Evolutionary conservation across 2,888 invertebrate species (phyloP).

Genomic region (Epirrita christyi): DNA sequence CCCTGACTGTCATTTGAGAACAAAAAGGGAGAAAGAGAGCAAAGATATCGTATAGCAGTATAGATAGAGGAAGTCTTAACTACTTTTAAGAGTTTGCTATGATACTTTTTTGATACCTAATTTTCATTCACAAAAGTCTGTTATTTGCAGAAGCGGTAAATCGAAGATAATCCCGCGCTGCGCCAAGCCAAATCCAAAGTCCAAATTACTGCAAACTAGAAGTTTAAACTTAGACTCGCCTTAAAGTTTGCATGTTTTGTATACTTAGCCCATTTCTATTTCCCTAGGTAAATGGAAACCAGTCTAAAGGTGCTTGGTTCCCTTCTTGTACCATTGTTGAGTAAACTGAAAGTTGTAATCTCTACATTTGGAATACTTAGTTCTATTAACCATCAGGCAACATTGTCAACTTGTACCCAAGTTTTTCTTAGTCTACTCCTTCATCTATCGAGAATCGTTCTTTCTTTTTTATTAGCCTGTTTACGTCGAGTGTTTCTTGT

Average conservation of each 20-base stretch:
- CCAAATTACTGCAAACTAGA: constrained; percentile 25
- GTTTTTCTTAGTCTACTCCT: too few relatives aligned
- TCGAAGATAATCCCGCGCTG: constrained; percentile 13
- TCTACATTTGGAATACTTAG: not conserved
- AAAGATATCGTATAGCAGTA: too few relatives aligned
- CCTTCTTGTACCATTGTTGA: not conserved
- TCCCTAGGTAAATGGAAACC: constrained; percentile 1
- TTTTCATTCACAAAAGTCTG: not conserved
- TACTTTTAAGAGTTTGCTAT: too few relatives aligned
- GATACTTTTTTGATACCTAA: too few relatives aligned
- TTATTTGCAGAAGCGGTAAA: constrained; percentile 6
- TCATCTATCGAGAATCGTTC: too few relatives aligned
- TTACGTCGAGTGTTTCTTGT: too few relatives aligned
- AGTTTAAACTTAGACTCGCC: constrained; percentile 15
- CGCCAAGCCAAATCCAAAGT: constrained; percentile 19
- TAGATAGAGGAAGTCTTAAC: too few relatives aligned
- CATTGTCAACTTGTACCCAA: too few relatives aligned
- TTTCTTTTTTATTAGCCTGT: too few relatives aligned
- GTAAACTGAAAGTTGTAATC: not conserved
- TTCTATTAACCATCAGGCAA: too few relatives aligned
- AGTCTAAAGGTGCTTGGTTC: not conserved
- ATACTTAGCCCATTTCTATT: constrained; percentile 16
- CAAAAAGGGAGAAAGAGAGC: too few relatives aligned
- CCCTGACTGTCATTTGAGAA: too few relatives aligned
- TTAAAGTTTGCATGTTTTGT: constrained; percentile 25